Percentiles rank a stretch among this genome's conserved stretches.
Evolutionary conservation across 2,113 vertebrate species (phyloP).

Genomic region (Ceratotherium simum): DNA sequence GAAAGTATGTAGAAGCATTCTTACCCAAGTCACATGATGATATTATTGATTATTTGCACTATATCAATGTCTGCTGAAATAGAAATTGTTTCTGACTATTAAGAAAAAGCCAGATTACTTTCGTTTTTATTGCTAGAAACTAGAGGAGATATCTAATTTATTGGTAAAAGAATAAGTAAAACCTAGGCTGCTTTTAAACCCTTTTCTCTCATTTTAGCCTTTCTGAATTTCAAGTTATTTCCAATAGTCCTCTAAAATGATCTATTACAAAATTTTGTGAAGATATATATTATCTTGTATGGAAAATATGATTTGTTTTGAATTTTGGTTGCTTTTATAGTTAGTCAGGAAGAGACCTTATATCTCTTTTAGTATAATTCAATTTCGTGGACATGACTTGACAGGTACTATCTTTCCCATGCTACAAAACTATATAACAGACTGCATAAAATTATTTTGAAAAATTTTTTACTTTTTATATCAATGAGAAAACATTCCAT

Average conservation of each 20-base stretch:
- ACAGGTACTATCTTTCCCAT: background rate
- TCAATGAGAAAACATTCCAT: slow-evolving; percentile 15
- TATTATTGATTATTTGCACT: background rate
- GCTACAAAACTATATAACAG: background rate
- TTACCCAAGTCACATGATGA: background rate
- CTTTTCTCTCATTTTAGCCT: background rate
- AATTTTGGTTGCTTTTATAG: slow-evolving; percentile 43
- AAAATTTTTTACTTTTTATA: slow-evolving; percentile 22
- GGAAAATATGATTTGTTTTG: slow-evolving; percentile 24
- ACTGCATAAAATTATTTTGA: background rate
- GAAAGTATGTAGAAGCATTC: background rate
- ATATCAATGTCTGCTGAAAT: background rate
- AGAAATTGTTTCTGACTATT: background rate
- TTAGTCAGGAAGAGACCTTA: slow-evolving; percentile 26
- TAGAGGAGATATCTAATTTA: background rate
- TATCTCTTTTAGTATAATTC: slow-evolving; percentile 57
- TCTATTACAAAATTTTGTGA: slow-evolving; percentile 17
- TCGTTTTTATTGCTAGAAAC: slow-evolving; percentile 1
- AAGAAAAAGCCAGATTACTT: background rate
- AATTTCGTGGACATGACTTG: slow-evolving; percentile 19
- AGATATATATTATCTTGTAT: background rate
- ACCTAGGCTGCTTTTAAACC: background rate
- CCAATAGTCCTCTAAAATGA: background rate
- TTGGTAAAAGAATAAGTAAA: background rate
- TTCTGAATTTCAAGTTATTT: slow-evolving; percentile 53